Evolutionary conservation across 2,113 vertebrate genomes (phyloP), one percentile per base, ranked within the genome.

Genomic region (Triplophysa rosa): DNA sequence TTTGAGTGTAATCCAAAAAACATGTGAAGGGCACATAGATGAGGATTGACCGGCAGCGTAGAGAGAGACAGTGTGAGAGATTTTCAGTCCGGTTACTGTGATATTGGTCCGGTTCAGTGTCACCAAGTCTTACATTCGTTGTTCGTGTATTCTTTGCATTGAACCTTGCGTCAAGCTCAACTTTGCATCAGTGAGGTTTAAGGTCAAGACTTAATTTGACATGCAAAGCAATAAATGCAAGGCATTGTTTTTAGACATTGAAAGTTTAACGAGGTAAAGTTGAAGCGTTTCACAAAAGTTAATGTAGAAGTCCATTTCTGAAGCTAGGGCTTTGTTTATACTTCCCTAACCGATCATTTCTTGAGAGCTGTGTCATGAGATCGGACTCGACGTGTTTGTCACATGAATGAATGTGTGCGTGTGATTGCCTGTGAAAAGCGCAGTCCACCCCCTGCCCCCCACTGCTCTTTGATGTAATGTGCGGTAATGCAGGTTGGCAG

Each of bases 401-500:
- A 16, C 37, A 47, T 47, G 64, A 65, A 24, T 24, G 66, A 65
- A 68, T 58, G 67, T 63, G 77, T 62, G 56, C 19, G 40, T 33
- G 1, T 8, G 76, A 40, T 78, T 54, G 67, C 52, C 58, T 62
- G 69, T 58, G 67, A 73, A 81, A 83, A 79, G 84, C 68, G 40
- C 42, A 65, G 47, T 70, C 63, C 75, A 67, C 56, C 23, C 17
- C 54, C 54, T 21, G 19, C 54, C n/a, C 54, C 54, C 59, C 63
- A 62, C 70, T 76, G 84, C 75, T 79, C 66, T 78, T 70, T 81
- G 65, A 77, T 81, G 61, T 78, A 78, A 78, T 71, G 76, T 24
- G n/a, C 16, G 10, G n/a, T 75, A 82, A 80, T 78, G 68, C 63
- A 74, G 77, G 29, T 66, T 69, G 80, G 77, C 80, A 59, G 65